A percentile compares a stretch with the other conserved stretches of the same genome.
phyloP scores from a whole-genome alignment of 30 jellyfish, hydroid and myxozoan genomes.

The Aurelia sp. region DNA sequence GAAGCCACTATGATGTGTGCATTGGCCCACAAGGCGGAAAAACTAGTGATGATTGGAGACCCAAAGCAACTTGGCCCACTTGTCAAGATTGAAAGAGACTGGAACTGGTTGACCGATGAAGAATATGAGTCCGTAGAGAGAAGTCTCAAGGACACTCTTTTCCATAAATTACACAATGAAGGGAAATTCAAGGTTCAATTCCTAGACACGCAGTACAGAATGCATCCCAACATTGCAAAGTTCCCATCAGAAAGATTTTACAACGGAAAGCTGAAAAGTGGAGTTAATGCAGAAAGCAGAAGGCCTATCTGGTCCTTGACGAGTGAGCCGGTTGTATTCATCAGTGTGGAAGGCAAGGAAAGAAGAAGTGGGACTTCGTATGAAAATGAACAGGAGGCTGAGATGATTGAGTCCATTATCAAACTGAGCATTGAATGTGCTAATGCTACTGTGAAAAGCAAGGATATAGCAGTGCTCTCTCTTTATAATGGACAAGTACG shows the following conservation, averaged over 20 bases:
- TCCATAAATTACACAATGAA: slow-evolving; percentile 15
- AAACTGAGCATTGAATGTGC: not conserved
- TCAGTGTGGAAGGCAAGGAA: slow-evolving; percentile 30
- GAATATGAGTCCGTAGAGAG: slow-evolving; percentile 3
- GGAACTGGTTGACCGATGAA: slow-evolving; percentile 26
- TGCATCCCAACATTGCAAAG: slow-evolving; percentile 41
- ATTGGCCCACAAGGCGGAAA: slow-evolving; percentile 25
- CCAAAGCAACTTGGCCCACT: slow-evolving; percentile 38
- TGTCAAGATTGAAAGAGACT: slow-evolving; percentile 15
- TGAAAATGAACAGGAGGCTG: slow-evolving; percentile 20
- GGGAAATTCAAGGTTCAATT: not conserved
- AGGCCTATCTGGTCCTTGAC: slow-evolving; percentile 30
- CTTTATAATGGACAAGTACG: slow-evolving; percentile 38
- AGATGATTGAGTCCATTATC: not conserved
- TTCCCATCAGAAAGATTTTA: slow-evolving; percentile 27
- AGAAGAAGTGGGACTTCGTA: slow-evolving; percentile 21
- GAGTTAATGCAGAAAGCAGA: not conserved
- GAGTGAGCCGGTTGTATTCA: slow-evolving; percentile 1
- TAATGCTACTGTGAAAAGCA: not conserved
- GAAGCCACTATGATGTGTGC: slow-evolving; percentile 33
- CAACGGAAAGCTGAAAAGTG: slow-evolving; percentile 17
- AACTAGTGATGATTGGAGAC: slow-evolving; percentile 50
- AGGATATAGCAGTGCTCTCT: slow-evolving; percentile 19
- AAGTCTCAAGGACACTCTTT: slow-evolving; percentile 8
- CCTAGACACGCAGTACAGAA: slow-evolving; percentile 41